phyloP scores from a whole-genome alignment of 2,113 vertebrate species.

The Indri indri region DNA sequence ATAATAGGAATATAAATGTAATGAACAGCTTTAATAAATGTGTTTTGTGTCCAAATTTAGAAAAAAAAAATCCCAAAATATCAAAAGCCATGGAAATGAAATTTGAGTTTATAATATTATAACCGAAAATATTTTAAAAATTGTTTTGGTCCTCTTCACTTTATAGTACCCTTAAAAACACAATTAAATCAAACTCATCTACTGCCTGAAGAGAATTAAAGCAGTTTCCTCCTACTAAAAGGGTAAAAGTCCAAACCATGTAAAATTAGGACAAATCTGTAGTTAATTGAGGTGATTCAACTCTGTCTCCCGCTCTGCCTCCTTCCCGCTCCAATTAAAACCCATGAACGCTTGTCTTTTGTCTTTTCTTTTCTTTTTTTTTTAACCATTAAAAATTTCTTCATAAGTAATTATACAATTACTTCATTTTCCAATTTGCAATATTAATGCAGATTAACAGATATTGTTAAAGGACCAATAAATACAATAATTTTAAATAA shows the following conservation, averaged over 20 bases:
- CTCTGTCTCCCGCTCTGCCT: not conserved
- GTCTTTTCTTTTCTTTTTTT: not conserved
- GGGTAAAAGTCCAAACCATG: not conserved
- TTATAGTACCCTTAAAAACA: not conserved
- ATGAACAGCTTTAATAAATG: conserved; percentile 13
- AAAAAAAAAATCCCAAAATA: not conserved
- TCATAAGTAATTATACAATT: conserved; percentile 10
- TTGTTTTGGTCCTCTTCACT: not conserved
- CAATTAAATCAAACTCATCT: not conserved
- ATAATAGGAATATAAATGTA: not conserved
- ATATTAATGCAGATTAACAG: not conserved
- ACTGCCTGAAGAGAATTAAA: not conserved
- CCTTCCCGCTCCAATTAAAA: not conserved
- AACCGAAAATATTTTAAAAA: not conserved
- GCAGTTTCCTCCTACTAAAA: not conserved
- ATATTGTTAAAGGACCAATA: not conserved
- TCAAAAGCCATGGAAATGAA: not conserved
- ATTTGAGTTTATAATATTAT: conserved; percentile 10
- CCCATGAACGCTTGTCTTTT: not conserved
- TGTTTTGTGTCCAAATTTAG: not conserved
- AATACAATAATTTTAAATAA: not conserved
- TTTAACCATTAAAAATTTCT: not conserved
- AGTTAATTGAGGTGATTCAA: not conserved
- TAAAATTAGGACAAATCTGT: not conserved
- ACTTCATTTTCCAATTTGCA: conserved; percentile 6